A percentile compares a stretch with the other conserved stretches of the same genome.
Evolutionary conservation across 2,888 invertebrate genomes (phyloP).

Genomic region (Chironomus riparius): DNA sequence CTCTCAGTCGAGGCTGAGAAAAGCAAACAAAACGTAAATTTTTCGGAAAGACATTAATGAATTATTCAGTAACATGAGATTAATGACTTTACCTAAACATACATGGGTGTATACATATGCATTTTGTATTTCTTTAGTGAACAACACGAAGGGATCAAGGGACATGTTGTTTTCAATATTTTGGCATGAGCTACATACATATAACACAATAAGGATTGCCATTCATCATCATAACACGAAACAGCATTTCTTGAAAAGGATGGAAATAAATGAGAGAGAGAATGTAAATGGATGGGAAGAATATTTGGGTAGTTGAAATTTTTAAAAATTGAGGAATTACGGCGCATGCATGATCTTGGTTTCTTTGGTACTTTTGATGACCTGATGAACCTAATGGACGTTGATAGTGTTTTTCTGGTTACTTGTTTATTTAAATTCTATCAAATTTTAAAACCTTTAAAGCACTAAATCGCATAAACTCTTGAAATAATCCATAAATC

Average conservation of each 20-base stretch:
- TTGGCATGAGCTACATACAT: slow-evolving; percentile 1
- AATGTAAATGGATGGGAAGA: too few relatives aligned
- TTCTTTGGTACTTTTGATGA: too few relatives aligned
- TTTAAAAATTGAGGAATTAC: too few relatives aligned
- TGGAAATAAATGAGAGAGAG: too few relatives aligned
- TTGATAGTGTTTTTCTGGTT: too few relatives aligned
- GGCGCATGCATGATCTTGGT: background rate
- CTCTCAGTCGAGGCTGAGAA: background rate
- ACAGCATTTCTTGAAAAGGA: background rate
- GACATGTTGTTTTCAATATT: background rate
- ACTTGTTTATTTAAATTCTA: too few relatives aligned
- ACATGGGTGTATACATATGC: background rate
- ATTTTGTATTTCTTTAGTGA: background rate
- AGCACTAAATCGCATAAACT: too few relatives aligned
- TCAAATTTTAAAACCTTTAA: too few relatives aligned
- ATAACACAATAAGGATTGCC: background rate
- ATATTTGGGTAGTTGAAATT: too few relatives aligned
- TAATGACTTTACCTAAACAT: slow-evolving; percentile 15
- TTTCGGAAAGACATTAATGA: slow-evolving; percentile 24
- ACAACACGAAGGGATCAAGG: background rate
- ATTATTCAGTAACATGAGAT: slow-evolving; percentile 27
- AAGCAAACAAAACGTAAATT: slow-evolving; percentile 15
- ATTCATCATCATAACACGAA: background rate
- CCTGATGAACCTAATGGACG: too few relatives aligned
- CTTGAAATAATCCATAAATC: too few relatives aligned